A percentile compares a stretch with the other conserved stretches of the same genome.
phyloP scores from a whole-genome alignment of 1,140 invertebrate species.

The Eurosta solidaginis region DNA sequence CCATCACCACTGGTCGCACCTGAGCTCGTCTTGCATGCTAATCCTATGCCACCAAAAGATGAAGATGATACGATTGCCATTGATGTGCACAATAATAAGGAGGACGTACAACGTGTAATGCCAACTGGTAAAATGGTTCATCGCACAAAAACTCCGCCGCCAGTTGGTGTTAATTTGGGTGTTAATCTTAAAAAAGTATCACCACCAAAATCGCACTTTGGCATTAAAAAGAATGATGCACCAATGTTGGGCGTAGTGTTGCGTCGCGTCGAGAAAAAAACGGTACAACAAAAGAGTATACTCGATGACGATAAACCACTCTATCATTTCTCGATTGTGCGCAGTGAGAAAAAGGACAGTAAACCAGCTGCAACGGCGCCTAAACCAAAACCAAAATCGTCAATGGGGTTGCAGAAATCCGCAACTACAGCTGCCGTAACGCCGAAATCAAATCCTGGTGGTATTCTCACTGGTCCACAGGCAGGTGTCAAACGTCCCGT shows the following conservation, averaged over 20 bases:
- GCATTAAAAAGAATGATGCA: slow-evolving; percentile 51
- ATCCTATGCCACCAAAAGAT: slow-evolving; percentile 34
- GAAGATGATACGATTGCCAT: background rate
- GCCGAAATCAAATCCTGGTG: slow-evolving; percentile 45
- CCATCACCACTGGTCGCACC: slow-evolving; percentile 48
- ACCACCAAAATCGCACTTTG: slow-evolving; percentile 47
- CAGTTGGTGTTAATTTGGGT: slow-evolving; percentile 51
- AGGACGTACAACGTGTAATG: slow-evolving; percentile 42
- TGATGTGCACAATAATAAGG: slow-evolving; percentile 11
- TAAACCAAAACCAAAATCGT: slow-evolving; percentile 49
- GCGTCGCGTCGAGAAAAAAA: slow-evolving; percentile 53
- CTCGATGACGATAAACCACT: slow-evolving; percentile 56
- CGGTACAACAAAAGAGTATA: slow-evolving; percentile 51
- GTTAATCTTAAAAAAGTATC: slow-evolving; percentile 50
- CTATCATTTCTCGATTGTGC: slow-evolving; percentile 55
- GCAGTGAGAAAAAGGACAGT: slow-evolving; percentile 49
- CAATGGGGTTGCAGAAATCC: slow-evolving; percentile 33
- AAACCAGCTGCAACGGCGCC: slow-evolving; percentile 39
- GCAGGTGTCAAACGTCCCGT: slow-evolving; percentile 36
- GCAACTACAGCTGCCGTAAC: slow-evolving; percentile 32
- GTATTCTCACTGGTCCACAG: slow-evolving; percentile 51
- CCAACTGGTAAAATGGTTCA: slow-evolving; percentile 53
- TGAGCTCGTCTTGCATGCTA: slow-evolving; percentile 46
- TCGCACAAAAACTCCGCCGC: slow-evolving; percentile 54
- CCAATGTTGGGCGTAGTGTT: slow-evolving; percentile 56